Evolutionary conservation across 2,797 vertebrate genomes (phyloP).

Genomic region (Phalanger gymnotis): DNA sequence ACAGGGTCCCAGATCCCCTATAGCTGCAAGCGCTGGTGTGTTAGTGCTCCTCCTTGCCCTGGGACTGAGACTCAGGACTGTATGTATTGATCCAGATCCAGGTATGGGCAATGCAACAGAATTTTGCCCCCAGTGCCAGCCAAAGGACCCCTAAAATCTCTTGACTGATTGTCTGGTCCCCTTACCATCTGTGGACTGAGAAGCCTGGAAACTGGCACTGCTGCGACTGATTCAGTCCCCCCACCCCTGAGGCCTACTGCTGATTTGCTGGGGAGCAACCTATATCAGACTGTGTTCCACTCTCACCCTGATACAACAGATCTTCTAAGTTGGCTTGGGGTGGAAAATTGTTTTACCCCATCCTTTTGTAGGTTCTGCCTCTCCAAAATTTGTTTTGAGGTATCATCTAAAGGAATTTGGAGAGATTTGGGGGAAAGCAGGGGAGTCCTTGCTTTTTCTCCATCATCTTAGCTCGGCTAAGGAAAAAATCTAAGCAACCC

Average conservation of each 20-base stretch:
- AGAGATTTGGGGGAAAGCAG: not conserved
- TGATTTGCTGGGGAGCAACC: not conserved
- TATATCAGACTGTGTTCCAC: not conserved
- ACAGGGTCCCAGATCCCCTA: not conserved
- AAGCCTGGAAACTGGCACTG: not conserved
- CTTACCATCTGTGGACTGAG: not conserved
- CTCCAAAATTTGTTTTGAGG: not conserved
- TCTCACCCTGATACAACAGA: not conserved
- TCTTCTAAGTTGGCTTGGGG: too few relatives aligned
- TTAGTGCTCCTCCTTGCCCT: not conserved
- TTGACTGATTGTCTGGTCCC: not conserved
- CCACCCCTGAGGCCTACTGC: too few relatives aligned
- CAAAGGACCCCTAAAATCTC: not conserved
- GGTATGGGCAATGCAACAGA: not conserved
- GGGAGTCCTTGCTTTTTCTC: not conserved
- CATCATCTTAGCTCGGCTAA: not conserved
- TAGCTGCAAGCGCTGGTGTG: not conserved
- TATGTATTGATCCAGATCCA: not conserved
- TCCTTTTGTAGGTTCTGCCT: not conserved
- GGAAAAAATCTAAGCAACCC: not conserved
- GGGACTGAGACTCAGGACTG: too few relatives aligned
- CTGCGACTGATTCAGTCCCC: not conserved
- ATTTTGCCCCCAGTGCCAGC: not conserved
- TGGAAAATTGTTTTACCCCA: not conserved
- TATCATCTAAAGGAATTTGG: not conserved